These are phyloP conservation scores for Agapostemon virescens DNA, from an alignment of 2,888 invertebrate genomes.

Conservation along the genomic window DNA sequence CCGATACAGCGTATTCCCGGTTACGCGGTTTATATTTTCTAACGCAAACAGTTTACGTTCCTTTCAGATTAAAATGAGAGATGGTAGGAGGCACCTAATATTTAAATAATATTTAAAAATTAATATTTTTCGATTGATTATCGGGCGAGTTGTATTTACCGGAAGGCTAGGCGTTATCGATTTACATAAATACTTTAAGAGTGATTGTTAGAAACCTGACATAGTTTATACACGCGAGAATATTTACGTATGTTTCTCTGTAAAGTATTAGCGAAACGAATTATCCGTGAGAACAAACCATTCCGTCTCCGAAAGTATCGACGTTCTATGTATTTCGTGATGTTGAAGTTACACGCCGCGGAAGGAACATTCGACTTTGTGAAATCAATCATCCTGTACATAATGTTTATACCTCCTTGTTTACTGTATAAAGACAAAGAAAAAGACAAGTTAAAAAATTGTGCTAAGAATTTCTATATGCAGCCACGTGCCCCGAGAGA, in stretches of 20 bases:
- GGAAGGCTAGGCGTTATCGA: slow-evolving; percentile 24
- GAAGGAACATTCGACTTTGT: slow-evolving; percentile 58
- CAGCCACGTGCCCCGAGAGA: slow-evolving; percentile 13
- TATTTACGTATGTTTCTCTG: slow-evolving; percentile 40
- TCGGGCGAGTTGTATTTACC: slow-evolving; percentile 32
- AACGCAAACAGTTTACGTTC: neutral
- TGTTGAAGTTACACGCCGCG: slow-evolving; percentile 42
- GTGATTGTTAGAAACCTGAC: slow-evolving; percentile 42
- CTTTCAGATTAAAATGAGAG: slow-evolving; percentile 1
- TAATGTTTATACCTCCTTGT: slow-evolving; percentile 56
- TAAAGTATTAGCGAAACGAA: slow-evolving; percentile 31
- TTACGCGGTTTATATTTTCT: neutral
- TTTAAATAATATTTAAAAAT: no score
- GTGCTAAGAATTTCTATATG: slow-evolving; percentile 13
- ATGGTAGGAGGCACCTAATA: no score
- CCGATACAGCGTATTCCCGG: neutral
- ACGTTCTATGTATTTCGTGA: slow-evolving; percentile 42
- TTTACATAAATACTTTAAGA: slow-evolving; percentile 29
- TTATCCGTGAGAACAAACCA: slow-evolving; percentile 15
- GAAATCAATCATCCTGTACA: slow-evolving; percentile 45
- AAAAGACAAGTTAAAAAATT: slow-evolving; percentile 21
- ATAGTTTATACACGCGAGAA: slow-evolving; percentile 53
- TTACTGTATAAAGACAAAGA: slow-evolving; percentile 42
- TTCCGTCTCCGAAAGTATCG: slow-evolving; percentile 41
- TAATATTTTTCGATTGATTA: slow-evolving; percentile 45